These are phyloP conservation scores for Oryzias sinensis DNA, from an alignment of 2,797 vertebrate species.

Conservation along the genomic window DNA sequence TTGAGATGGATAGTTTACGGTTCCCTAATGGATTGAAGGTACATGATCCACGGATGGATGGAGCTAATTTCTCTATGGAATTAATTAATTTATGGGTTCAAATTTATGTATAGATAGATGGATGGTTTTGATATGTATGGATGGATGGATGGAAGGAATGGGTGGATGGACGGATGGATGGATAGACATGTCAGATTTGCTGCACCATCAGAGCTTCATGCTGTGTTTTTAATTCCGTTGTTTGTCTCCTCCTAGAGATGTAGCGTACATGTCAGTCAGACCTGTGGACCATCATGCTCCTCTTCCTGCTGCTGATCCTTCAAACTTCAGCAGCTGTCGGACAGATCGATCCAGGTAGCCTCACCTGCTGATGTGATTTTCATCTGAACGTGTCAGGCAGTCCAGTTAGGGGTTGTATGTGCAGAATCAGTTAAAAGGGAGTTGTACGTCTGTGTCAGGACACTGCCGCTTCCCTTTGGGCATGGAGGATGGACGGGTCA, in stretches of 20 bases:
- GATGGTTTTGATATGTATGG: too few relatives aligned
- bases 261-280: slow-evolving; percentile 72
- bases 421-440: not conserved
- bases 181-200: too few relatives aligned
- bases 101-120: too few relatives aligned
- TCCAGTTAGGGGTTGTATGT: not conserved
- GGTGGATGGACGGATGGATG: too few relatives aligned
- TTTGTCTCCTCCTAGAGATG: slow-evolving; percentile 69
- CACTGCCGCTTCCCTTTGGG: slow-evolving; percentile 89
- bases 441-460: slow-evolving; percentile 59
- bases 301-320: slow-evolving; percentile 85
- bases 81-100: too few relatives aligned
- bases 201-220: not conserved
- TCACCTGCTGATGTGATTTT: not conserved
- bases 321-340: slow-evolving; percentile 72
- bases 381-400: not conserved
- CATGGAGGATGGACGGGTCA: slow-evolving; percentile 88
- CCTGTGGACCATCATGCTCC: slow-evolving; percentile 83
- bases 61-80: too few relatives aligned
- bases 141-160: too few relatives aligned
- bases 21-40: too few relatives aligned
- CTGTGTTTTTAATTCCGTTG: not conserved
- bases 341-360: slow-evolving; percentile 86
- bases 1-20: too few relatives aligned
- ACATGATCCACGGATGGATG: too few relatives aligned